A percentile compares a stretch with the other conserved stretches of the same genome.
Conservation (phyloP, 2,113 vertebrate species). For the Ibidorhyncha struthersii region DNA sequence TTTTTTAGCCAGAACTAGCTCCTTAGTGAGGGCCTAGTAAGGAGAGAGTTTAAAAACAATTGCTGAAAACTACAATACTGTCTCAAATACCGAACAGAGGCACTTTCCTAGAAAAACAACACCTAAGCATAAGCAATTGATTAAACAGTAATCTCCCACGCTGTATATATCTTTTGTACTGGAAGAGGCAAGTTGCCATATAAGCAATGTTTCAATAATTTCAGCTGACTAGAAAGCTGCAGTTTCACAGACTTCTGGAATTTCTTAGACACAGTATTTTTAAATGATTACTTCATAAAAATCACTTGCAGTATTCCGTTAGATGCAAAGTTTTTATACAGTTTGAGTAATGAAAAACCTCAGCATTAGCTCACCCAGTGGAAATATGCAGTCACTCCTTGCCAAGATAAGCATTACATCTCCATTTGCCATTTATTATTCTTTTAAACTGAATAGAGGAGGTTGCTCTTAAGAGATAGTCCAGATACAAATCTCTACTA, state of each 20-base stretch:
- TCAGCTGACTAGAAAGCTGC: constrained; percentile 40
- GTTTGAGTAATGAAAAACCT: constrained; percentile 34
- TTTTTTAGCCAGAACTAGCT: neutral
- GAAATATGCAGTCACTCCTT: neutral
- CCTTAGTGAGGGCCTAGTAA: neutral
- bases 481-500: constrained; percentile 43
- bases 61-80: neutral
- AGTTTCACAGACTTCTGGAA: constrained; percentile 60
- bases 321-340: constrained; percentile 19
- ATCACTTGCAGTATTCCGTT: constrained; percentile 19
- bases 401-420: constrained; percentile 30
- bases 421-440: constrained; percentile 27
- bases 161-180: neutral
- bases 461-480: constrained; percentile 50
- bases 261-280: constrained; percentile 50
- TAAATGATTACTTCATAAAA: constrained; percentile 59
- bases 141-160: neutral
- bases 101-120: constrained; percentile 6
- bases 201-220: constrained; percentile 49
- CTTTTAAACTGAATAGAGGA: constrained; percentile 36
- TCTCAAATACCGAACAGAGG: neutral
- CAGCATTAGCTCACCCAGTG: neutral
- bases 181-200: constrained; percentile 30
- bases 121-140: constrained; percentile 2
- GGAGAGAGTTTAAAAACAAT: neutral